Evolutionary conservation across 2,113 vertebrate genomes (phyloP).

Genomic region (Xiphophorus maculatus): DNA sequence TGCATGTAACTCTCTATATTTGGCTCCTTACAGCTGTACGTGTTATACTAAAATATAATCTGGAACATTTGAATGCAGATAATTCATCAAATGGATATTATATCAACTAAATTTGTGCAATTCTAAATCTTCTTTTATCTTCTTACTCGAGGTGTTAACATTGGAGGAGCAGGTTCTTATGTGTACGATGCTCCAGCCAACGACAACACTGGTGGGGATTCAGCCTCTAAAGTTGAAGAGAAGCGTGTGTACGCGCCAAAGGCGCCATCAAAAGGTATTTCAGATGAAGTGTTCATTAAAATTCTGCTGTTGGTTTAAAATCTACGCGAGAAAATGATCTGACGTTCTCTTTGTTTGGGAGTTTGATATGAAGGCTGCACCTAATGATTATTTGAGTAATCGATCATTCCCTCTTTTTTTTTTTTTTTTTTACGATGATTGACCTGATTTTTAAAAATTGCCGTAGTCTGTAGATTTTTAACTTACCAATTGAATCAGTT

Average conservation of each 20-base stretch:
- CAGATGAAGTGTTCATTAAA: too few species aligned
- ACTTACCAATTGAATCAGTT: too few species aligned
- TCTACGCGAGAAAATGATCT: too few species aligned
- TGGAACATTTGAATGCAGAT: neutral
- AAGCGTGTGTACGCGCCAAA: conserved; percentile 79
- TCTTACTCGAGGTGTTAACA: conserved; percentile 88
- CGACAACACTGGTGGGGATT: conserved; percentile 78
- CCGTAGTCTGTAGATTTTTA: too few species aligned
- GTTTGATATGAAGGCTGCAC: too few species aligned
- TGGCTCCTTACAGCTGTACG: neutral
- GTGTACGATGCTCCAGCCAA: conserved; percentile 89
- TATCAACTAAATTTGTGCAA: neutral
- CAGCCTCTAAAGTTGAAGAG: conserved; percentile 81
- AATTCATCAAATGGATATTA: neutral
- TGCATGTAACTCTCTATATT: neutral
- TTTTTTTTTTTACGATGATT: too few species aligned
- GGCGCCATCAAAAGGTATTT: conserved; percentile 88
- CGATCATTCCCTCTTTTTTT: too few species aligned
- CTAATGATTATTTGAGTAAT: too few species aligned
- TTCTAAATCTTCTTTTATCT: neutral
- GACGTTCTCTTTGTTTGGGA: too few species aligned
- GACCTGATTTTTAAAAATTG: too few species aligned
- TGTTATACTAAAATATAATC: neutral
- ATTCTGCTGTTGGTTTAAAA: too few species aligned
- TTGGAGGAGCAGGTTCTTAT: conserved; percentile 93